Conservation (phyloP, 2,888 invertebrate species). For the Hemithea aestivaria region DNA sequence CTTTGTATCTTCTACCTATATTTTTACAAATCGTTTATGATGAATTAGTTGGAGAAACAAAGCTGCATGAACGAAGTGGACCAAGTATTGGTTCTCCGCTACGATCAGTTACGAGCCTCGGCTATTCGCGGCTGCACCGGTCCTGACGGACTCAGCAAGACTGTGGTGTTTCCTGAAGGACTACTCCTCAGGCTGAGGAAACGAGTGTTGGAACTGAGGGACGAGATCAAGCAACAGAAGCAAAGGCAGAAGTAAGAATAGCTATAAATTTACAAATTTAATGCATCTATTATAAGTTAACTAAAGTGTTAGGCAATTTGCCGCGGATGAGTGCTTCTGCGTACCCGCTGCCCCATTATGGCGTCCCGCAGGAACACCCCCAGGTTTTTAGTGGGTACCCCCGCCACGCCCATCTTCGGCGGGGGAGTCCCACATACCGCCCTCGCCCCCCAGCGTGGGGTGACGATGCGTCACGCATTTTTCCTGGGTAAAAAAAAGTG, state of each 20-base stretch:
- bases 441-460: too few species aligned
- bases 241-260: slow-evolving; percentile 76
- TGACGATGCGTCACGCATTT: too few species aligned
- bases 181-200: slow-evolving; percentile 77
- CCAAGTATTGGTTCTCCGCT: slow-evolving; percentile 82
- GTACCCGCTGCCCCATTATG: too few species aligned
- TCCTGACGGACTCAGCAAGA: slow-evolving; percentile 56
- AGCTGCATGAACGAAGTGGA: slow-evolving; percentile 87
- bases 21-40: neutral
- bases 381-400: too few species aligned
- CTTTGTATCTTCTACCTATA: too few species aligned
- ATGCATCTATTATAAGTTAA: too few species aligned
- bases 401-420: too few species aligned
- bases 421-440: too few species aligned
- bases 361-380: too few species aligned
- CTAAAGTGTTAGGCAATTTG: too few species aligned
- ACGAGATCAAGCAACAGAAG: slow-evolving; percentile 82
- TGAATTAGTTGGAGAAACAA: slow-evolving; percentile 84
- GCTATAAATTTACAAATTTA: neutral
- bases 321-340: too few species aligned
- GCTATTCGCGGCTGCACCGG: slow-evolving; percentile 66
- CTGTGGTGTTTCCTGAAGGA: slow-evolving; percentile 82
- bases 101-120: slow-evolving; percentile 82
- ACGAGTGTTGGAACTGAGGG: slow-evolving; percentile 81
- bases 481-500: too few species aligned